These are phyloP conservation scores for Clanis bilineata DNA, from an alignment of 2,888 invertebrate genomes.

Conservation along the genomic window DNA sequence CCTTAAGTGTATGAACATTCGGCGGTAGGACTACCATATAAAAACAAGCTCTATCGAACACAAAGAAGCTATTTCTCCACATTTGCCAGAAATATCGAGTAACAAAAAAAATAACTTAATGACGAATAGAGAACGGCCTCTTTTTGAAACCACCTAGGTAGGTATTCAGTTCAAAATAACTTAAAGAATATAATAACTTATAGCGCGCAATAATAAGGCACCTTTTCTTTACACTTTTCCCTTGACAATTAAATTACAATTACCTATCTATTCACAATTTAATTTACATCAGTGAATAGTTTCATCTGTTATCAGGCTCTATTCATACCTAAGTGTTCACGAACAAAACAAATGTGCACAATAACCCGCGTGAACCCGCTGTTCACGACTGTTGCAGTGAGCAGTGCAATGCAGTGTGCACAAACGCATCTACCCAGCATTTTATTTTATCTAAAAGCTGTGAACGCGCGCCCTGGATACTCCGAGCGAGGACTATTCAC, in stretches of 20 bases:
- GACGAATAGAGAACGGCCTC: too few relatives aligned
- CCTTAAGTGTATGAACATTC: too few relatives aligned
- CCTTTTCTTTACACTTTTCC: too few relatives aligned
- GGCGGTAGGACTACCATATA: too few relatives aligned
- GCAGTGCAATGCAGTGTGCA: slow-evolving; percentile 25
- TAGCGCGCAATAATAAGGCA: too few relatives aligned
- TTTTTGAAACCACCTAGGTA: too few relatives aligned
- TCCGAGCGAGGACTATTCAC: slow-evolving; percentile 45
- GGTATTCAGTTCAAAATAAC: too few relatives aligned
- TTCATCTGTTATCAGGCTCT: background rate
- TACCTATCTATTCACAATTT: background rate
- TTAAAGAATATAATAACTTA: too few relatives aligned
- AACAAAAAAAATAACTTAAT: too few relatives aligned
- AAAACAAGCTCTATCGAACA: too few relatives aligned
- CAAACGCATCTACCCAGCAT: slow-evolving; percentile 41
- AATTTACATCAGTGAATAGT: background rate
- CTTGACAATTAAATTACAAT: background rate
- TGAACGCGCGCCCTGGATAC: slow-evolving; percentile 25
- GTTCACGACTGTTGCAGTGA: slow-evolving; percentile 36
- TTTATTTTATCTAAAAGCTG: slow-evolving; percentile 36
- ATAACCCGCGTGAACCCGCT: slow-evolving; percentile 38
- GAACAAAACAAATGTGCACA: slow-evolving; percentile 23
- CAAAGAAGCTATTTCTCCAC: too few relatives aligned
- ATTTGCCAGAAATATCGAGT: too few relatives aligned
- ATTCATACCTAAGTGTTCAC: slow-evolving; percentile 23